Evolutionary conservation across 2,888 invertebrate genomes (phyloP), one percentile per base, ranked within the genome.

Genomic region (Aleiodes leptofemur): DNA sequence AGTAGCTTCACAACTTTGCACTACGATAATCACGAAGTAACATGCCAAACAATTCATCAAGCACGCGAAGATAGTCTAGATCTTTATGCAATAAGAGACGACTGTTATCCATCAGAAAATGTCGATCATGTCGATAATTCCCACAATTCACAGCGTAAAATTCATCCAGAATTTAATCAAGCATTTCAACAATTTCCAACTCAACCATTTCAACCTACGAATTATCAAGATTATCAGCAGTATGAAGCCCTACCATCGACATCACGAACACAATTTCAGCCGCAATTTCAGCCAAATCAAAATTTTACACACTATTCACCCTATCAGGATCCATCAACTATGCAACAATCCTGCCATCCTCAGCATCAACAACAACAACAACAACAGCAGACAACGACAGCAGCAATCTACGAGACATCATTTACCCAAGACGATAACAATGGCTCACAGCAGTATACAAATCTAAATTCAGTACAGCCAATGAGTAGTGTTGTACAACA

Each of bases 1-100:
- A 68, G 93, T 23, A 93, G 92, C 86, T 94, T 94, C 84, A 93
- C 92, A 79, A 94, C 93, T 86, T 90, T 94, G 69, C 94, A 94
- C 86, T 94, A 94, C 86, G 92, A 94, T 74, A 84, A 79, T 71
- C 82, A 85, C 78, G 83, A 86, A 56, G 56, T 79, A 73, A 69
- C 80, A 4, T 79, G 88, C 34, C 83, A 81, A 11, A 76, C 86
- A 72, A 88, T 81, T 79, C 90, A 83, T 76, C 86, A 76, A 78
- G 90, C 90, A 0, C 87, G 92, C 70, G 92, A 91, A 82, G 92
- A 93, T 82, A 92, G 92, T 55, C 86, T 93, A 56, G 93, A 93
- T 84, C 89, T 93, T 69, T 93, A 93, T 82, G 90, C 92, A 4
- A 92, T 93, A 82, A 89, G 92, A 69, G 93, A 93, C 81, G 92